Base-by-base conservation (phyloP, 2,888 invertebrate genomes). In the Lasioglossum oenotherae region DNA sequence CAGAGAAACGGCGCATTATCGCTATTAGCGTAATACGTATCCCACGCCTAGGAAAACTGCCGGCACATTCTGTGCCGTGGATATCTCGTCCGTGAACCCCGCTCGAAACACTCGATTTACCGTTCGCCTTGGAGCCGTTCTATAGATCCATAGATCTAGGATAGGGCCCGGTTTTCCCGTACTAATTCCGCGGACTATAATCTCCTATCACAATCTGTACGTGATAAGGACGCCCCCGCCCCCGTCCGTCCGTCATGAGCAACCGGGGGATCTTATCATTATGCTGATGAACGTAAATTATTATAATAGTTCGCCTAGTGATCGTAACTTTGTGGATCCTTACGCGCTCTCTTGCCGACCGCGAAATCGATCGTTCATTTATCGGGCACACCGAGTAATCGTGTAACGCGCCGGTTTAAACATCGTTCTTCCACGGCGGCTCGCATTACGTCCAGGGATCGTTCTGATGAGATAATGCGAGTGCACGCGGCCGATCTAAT, bases 11-110 rank as follows among this genome's bases (percentile, higher is more conserved):
- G 87, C 82, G 90, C 87, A 92, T 93, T 93, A 94, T 93, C 92
- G 92, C 92, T 90, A 93, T 93, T 94, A 94, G 89, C 87, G 90
- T 92, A 93, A 93, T 92, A 91, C 91, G 91, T 91, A 90, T 82
- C 86, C 83, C 81, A 81, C 81, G 81, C 72, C 78, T 77, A 72
- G 57, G 78, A 74, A 73, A 87, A 80, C 78, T 75, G 76, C 6
- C 64, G 76, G 72, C 81, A 27, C 82, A 82, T 87, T 87, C 88
- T 83, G 85, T 86, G 85, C 80, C 85, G 82, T 81, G 83, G 86
- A 90, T 72, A 72, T 88, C 90, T 85, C 79, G 86, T 84, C 84
- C 84, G 84, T 75, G 84, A 82, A 82, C 82, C 86, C 82, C 82
- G 72, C 79, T 78, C 80, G 75, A 81, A 76, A 85, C 80, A 85